Conservation (phyloP, 2,797 vertebrate genomes). For the Danio albolineatus region DNA sequence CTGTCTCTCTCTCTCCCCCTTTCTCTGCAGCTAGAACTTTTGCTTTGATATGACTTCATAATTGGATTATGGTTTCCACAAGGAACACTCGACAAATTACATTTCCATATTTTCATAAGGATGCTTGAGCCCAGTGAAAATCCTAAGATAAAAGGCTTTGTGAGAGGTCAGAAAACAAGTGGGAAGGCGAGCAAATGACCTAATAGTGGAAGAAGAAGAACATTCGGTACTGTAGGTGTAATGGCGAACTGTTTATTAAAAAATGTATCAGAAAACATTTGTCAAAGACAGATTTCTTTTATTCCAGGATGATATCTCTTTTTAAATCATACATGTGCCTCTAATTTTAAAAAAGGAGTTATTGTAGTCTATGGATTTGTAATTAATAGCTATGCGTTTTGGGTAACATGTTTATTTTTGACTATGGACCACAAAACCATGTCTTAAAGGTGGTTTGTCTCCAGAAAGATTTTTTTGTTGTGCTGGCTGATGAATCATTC, state of each 20-base stretch:
- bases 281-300: neutral
- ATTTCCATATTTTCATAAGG: constrained; percentile 65
- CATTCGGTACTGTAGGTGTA: constrained; percentile 2
- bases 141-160: constrained; percentile 46
- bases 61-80: constrained; percentile 66
- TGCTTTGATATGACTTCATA: constrained; percentile 67
- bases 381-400: no score
- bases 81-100: constrained; percentile 62
- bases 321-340: no score
- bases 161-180: constrained; percentile 46
- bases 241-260: neutral
- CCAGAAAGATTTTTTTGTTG: no score
- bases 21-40: constrained; percentile 56
- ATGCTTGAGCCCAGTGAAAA: constrained; percentile 54
- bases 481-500: no score
- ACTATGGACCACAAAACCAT: no score
- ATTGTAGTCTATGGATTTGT: no score
- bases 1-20: constrained; percentile 31
- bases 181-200: constrained; percentile 23
- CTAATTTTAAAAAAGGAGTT: no score
- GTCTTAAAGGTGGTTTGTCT: no score
- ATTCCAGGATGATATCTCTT: neutral
- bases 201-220: constrained; percentile 13
- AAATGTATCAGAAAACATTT: neutral
- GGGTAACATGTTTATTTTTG: no score